Conservation (phyloP, 2,888 invertebrate species). For the Barypeithes pellucidus region DNA sequence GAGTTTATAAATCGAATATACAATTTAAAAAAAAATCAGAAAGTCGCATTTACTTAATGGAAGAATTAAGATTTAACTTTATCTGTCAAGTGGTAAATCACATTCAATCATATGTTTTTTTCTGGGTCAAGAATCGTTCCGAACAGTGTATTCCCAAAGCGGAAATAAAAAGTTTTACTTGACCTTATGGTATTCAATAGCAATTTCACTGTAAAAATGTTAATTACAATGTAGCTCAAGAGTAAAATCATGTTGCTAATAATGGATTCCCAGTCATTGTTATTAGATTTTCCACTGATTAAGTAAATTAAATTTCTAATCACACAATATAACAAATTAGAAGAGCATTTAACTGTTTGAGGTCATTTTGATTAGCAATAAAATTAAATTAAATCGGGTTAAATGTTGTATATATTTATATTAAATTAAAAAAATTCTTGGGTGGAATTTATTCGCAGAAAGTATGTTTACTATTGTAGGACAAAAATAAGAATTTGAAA, state of each 20-base stretch:
- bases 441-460: no score
- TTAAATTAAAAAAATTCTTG: background rate
- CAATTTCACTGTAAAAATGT: constrained; percentile 32
- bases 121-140: constrained; percentile 11
- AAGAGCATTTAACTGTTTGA: background rate
- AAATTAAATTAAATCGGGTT: background rate
- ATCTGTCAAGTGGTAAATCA: constrained; percentile 6
- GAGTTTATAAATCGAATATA: background rate
- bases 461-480: no score
- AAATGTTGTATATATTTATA: no score
- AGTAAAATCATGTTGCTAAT: constrained; percentile 21
- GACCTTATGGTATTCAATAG: constrained; percentile 18
- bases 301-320: background rate
- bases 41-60: background rate
- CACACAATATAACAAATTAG: background rate
- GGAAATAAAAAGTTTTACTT: constrained; percentile 17
- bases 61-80: background rate
- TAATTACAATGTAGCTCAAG: constrained; percentile 26
- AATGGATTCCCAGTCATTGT: constrained; percentile 11
- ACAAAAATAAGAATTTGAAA: no score
- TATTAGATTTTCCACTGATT: constrained; percentile 17
- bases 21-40: background rate
- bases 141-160: background rate
- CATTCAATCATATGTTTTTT: constrained; percentile 1
- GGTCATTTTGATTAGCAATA: background rate